phyloP scores from a whole-genome alignment of 2,113 vertebrate species.

The Phrynosoma platyrhinos region DNA sequence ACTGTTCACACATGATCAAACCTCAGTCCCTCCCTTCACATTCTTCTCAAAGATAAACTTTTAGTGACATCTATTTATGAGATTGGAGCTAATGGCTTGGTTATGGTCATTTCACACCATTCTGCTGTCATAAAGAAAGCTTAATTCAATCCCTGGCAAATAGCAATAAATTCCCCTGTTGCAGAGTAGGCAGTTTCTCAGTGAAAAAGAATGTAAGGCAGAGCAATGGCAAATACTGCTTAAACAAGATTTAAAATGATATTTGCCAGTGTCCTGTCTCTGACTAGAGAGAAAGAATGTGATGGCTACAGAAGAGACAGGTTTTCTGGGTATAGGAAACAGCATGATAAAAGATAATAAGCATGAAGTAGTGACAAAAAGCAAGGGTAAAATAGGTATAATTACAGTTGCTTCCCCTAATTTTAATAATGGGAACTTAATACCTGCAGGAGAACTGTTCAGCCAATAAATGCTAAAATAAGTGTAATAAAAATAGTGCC shows the following conservation, averaged over 20 bases:
- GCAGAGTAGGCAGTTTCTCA: background rate
- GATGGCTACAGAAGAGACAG: background rate
- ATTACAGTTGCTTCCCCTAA: background rate
- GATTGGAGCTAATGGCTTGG: constrained; percentile 12
- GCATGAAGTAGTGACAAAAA: background rate
- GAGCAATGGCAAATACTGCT: background rate
- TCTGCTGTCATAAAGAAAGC: constrained; percentile 9
- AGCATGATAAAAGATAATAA: background rate
- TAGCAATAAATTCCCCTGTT: background rate
- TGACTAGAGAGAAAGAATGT: background rate
- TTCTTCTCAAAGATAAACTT: background rate
- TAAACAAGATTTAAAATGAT: background rate
- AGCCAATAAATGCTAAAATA: background rate
- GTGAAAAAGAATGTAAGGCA: background rate
- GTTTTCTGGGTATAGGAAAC: background rate
- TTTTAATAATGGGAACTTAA: background rate
- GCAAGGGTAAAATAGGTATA: no score
- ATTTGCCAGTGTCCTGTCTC: background rate
- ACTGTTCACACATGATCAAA: constrained; percentile 39
- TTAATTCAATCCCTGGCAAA: constrained; percentile 13
- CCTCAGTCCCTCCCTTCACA: background rate
- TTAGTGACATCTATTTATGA: constrained; percentile 16
- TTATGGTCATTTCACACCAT: constrained; percentile 26
- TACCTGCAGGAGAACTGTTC: background rate
- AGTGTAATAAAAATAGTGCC: background rate